Base-by-base conservation (phyloP, 1,140 invertebrate species). In the Drosophila micromelanica region DNA sequence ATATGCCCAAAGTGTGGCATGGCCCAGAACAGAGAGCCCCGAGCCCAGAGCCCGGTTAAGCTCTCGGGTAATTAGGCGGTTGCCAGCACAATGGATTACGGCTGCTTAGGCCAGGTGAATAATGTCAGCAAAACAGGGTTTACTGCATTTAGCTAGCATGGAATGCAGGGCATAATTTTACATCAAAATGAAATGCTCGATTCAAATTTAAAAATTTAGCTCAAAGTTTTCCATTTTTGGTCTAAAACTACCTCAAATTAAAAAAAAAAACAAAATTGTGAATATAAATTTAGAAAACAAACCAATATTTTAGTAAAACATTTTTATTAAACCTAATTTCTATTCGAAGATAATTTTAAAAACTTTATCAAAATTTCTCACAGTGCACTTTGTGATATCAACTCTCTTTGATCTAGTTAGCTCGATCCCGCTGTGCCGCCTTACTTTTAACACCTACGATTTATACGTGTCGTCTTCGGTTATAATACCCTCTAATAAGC, bases 391-490 rank as follows among this genome's bases (percentile, higher is more conserved):
- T 20, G 3, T 12, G 0, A 5, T 11, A 2, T 4, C 20, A 17
- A 5, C 17, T 8, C 35, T 20, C 17, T 38, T 61, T 35, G 17
- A 32, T 38, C 27, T 13, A 3, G 20, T 0, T 8, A 0, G n/a
- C 11, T 12, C 3, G 13, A 49, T 27, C 38, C 67, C 23, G 32
- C 20, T 55, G 30, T 48, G 71, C 51, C 56, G 64, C 65, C 56
- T 59, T 51, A 13, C 49, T 75, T 78, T 78, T 71, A 78, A 78
- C 75, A 78, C 75, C 72, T 78, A 78, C 75, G 48, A 75, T 70
- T 78, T 75, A 78, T 54, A 35, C 15, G 45, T 63, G 72, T 63
- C 63, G 35, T 57, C 32, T 37, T 11, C 13, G 4, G 12, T 3
- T 43, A 40, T 52, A 40, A 62, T 38, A 11, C 42, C 13, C 40